Evolutionary conservation across 2,113 vertebrate genomes (phyloP).

Genomic region (Periophthalmodon schlosseri): DNA sequence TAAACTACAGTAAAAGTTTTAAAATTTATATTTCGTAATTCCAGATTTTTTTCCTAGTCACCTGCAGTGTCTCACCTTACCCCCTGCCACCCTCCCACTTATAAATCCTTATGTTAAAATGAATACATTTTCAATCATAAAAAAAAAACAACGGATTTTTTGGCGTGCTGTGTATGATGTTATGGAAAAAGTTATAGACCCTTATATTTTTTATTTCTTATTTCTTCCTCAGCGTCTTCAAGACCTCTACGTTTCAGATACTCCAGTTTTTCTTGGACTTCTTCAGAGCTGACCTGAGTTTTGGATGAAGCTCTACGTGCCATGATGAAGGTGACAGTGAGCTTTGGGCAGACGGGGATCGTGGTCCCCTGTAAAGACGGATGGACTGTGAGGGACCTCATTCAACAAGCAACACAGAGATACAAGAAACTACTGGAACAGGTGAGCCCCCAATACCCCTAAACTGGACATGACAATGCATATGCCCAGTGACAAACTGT

Average conservation of each 20-base stretch:
- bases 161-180: no score
- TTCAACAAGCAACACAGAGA: conserved; percentile 90
- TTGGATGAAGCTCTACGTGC: conserved; percentile 47
- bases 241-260: conserved; percentile 7
- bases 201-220: background rate
- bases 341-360: conserved; percentile 89
- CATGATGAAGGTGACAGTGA: conserved; percentile 94
- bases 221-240: background rate
- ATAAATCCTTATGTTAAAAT: no score
- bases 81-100: no score
- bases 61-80: no score
- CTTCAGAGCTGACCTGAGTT: background rate
- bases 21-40: no score
- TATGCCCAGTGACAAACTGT: no score
- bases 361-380: conserved; percentile 93
- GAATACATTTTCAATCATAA: no score
- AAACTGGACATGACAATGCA: background rate
- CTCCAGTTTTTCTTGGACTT: background rate
- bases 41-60: no score
- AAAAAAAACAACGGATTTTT: no score
- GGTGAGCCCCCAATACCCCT: conserved; percentile 63
- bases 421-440: conserved; percentile 90
- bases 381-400: conserved; percentile 89
- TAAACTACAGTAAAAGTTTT: no score
- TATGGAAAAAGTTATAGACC: no score